phyloP scores from a whole-genome alignment of 2,888 invertebrate species.

The Orchesella flavescens region DNA sequence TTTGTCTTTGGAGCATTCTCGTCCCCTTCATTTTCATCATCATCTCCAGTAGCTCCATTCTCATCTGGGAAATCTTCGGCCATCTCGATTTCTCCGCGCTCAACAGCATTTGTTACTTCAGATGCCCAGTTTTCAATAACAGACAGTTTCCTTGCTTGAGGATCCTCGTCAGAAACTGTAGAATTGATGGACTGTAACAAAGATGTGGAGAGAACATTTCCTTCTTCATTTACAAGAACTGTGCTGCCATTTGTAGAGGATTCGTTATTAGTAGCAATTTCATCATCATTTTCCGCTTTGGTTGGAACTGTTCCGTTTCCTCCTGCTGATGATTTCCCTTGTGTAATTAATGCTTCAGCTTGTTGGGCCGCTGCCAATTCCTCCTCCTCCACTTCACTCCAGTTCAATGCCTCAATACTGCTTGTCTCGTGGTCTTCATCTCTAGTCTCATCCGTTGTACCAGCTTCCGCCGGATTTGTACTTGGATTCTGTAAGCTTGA shows the following conservation, averaged over 20 bases:
- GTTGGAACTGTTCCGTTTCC: background rate
- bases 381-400: constrained; percentile 72
- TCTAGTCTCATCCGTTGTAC: constrained; percentile 53
- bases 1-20: background rate
- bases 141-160: constrained; percentile 59
- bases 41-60: constrained; percentile 37
- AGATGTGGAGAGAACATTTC: constrained; percentile 55
- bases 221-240: constrained; percentile 33
- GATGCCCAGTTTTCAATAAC: constrained; percentile 68
- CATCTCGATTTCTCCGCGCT: constrained; percentile 61
- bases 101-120: constrained; percentile 60
- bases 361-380: constrained; percentile 63
- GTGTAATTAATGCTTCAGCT: constrained; percentile 30
- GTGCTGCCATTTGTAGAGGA: constrained; percentile 19
- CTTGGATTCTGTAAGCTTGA: constrained; percentile 58
- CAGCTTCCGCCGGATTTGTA: constrained; percentile 63
- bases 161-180: constrained; percentile 46
- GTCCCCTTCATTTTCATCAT: constrained; percentile 35
- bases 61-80: constrained; percentile 55
- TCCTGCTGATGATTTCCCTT: constrained; percentile 4
- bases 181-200: constrained; percentile 65
- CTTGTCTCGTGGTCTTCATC: constrained; percentile 69
- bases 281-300: constrained; percentile 40
- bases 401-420: constrained; percentile 70
- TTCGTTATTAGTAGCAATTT: constrained; percentile 11